Evolutionary conservation across 2,888 invertebrate species (phyloP).

Genomic region (Noctua janthina): DNA sequence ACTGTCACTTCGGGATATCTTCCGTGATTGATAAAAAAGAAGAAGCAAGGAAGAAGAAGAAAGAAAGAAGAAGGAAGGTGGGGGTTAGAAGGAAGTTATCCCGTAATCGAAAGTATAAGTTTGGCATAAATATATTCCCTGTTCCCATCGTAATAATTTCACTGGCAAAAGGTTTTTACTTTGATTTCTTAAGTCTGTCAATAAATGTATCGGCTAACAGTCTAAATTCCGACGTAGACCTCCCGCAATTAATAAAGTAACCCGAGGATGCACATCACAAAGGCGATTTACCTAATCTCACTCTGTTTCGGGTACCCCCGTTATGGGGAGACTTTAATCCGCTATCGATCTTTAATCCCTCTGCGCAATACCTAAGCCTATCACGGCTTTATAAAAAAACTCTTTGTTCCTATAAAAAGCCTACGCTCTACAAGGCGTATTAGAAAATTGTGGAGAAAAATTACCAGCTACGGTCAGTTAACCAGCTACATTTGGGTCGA

Average conservation of each 20-base stretch:
- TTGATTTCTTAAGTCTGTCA: neutral
- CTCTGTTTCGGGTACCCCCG: conserved; percentile 74
- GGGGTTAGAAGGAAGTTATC: too few species aligned
- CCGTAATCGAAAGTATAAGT: too few species aligned
- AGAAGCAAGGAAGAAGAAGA: too few species aligned
- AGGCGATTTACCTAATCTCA: conserved; percentile 81
- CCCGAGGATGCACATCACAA: conserved; percentile 72
- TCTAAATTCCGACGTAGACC: conserved; percentile 34
- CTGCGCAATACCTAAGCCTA: conserved; percentile 58
- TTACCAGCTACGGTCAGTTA: neutral
- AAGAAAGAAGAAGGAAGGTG: too few species aligned
- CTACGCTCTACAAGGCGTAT: conserved; percentile 1
- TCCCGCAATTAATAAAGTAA: conserved; percentile 70
- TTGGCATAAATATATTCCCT: neutral
- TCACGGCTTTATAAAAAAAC: conserved; percentile 46
- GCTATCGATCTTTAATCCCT: conserved; percentile 74
- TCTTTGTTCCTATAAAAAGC: conserved; percentile 32
- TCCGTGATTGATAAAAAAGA: too few species aligned
- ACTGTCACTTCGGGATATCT: too few species aligned
- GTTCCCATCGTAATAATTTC: neutral
- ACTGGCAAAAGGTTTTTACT: neutral
- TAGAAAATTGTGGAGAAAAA: neutral
- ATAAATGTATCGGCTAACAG: conserved; percentile 26
- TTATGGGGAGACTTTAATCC: conserved; percentile 76
- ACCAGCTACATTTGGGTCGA: neutral